phyloP scores from a whole-genome alignment of 2,113 vertebrate genomes.

The Rhynchomys soricoides region DNA sequence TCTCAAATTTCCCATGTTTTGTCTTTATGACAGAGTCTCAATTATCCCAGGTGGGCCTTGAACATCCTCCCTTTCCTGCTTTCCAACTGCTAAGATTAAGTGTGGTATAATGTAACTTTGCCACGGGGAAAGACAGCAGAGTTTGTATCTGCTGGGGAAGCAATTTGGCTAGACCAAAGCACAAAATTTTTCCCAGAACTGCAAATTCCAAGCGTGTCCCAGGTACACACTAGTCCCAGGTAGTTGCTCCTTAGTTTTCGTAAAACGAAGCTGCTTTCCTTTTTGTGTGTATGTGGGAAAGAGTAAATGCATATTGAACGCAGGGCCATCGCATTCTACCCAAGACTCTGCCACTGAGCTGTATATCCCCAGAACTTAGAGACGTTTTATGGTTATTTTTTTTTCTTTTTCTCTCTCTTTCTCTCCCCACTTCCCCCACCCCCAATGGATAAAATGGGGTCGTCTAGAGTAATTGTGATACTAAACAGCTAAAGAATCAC shows the following conservation, averaged over 20 bases:
- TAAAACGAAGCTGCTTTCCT: slow-evolving; percentile 14
- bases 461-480: background rate
- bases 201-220: background rate
- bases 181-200: background rate
- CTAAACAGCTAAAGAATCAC: background rate
- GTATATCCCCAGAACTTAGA: background rate
- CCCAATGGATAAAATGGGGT: background rate
- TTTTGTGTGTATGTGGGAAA: background rate
- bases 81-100: background rate
- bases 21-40: background rate
- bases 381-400: background rate
- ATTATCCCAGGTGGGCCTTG: background rate
- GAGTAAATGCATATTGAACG: background rate
- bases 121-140: background rate
- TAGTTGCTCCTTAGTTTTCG: slow-evolving; percentile 5
- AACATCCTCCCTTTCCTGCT: background rate
- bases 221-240: background rate
- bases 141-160: slow-evolving; percentile 20
- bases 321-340: background rate
- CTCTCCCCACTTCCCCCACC: background rate
- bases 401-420: background rate
- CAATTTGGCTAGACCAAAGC: background rate
- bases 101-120: background rate
- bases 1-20: background rate
- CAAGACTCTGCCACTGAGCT: background rate